These are phyloP conservation scores for Copsychus sechellarum DNA, from an alignment of 2,113 vertebrate species.

Conservation along the genomic window DNA sequence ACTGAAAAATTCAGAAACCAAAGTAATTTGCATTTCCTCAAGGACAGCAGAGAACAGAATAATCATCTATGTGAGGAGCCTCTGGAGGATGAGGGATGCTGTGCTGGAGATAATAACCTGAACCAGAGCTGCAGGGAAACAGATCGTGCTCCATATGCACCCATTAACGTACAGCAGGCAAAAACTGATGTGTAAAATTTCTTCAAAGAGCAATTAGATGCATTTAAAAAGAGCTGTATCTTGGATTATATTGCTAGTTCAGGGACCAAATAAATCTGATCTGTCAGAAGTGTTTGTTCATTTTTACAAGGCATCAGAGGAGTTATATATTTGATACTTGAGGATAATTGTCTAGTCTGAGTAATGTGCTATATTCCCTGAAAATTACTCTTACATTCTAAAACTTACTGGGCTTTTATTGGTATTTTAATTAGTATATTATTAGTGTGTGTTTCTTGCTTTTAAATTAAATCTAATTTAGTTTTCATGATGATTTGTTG, in stretches of 20 bases:
- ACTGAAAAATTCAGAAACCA: not conserved
- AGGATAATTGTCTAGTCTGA: not conserved
- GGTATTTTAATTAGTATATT: not conserved
- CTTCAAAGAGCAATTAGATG: not conserved
- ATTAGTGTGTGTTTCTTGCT: not conserved
- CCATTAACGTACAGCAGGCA: not conserved
- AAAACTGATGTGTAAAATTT: slow-evolving; percentile 8
- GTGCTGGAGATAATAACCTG: not conserved
- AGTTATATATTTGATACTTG: not conserved
- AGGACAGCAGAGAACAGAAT: slow-evolving; percentile 26
- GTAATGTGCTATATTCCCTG: not conserved
- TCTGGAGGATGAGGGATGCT: not conserved
- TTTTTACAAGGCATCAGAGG: not conserved
- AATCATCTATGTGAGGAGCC: not conserved
- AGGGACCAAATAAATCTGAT: not conserved
- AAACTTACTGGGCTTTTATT: not conserved
- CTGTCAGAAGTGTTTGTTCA: not conserved
- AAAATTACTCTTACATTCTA: not conserved
- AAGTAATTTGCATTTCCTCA: slow-evolving; percentile 42
- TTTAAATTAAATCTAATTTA: not conserved
- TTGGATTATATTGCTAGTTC: not conserved
- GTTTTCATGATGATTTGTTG: not conserved
- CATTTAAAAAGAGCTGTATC: not conserved
- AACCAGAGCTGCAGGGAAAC: not conserved
- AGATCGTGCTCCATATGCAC: not conserved